These are phyloP conservation scores for Tiliacea citrago DNA, from an alignment of 2,888 invertebrate species.

Conservation along the genomic window DNA sequence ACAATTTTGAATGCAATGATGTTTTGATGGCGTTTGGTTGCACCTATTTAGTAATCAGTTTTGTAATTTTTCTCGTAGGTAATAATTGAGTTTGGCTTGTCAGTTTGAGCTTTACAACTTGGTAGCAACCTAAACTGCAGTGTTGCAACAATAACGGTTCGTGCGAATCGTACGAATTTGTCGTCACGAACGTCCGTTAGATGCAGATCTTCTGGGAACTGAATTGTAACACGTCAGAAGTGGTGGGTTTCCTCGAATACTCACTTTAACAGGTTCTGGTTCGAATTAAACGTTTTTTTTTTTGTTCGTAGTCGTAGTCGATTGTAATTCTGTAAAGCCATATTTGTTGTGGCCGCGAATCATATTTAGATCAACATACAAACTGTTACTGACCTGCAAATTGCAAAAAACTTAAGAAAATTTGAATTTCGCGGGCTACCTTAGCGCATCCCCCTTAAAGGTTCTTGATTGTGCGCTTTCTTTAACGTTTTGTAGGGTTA, in stretches of 20 bases:
- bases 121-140: constrained; percentile 51
- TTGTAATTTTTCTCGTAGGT: neutral
- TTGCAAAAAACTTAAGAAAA: too few species aligned
- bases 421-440: too few species aligned
- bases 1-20: neutral
- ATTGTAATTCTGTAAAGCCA: too few species aligned
- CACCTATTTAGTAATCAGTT: too few species aligned
- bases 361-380: too few species aligned
- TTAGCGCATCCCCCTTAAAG: too few species aligned
- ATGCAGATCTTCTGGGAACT: constrained; percentile 74
- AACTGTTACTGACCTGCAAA: too few species aligned
- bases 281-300: neutral
- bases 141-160: constrained; percentile 77
- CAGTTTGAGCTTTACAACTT: neutral
- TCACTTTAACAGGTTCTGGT: constrained; percentile 5
- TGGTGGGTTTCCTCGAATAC: constrained; percentile 33
- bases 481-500: too few species aligned
- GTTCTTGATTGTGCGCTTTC: too few species aligned
- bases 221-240: constrained; percentile 39
- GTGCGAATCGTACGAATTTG: constrained; percentile 82
- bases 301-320: too few species aligned
- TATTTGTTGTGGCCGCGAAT: too few species aligned
- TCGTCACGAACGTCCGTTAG: constrained; percentile 79
- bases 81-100: neutral
- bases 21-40: too few species aligned